Conservation (phyloP, 2,888 invertebrate species). For the Steromphala cineraria region DNA sequence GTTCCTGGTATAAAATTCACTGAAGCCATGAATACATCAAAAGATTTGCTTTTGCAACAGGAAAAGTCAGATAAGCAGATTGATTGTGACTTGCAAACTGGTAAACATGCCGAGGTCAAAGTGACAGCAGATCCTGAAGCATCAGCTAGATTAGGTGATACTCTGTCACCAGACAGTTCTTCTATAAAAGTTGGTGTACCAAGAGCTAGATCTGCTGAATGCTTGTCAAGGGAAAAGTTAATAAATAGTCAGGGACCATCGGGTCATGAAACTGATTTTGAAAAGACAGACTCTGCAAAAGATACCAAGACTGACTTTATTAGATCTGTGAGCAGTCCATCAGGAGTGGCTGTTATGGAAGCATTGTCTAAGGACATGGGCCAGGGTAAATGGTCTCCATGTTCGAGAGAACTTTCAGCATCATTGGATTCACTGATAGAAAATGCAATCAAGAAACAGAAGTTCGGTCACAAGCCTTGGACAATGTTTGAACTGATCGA, state of each 20-base stretch:
- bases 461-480: constrained; percentile 44
- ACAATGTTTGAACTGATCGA: constrained; percentile 60
- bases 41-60: neutral
- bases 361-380: neutral
- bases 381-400: constrained; percentile 36
- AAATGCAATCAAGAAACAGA: constrained; percentile 45
- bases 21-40: neutral
- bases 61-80: too few species aligned
- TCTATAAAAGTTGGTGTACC: neutral
- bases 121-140: too few species aligned
- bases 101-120: too few species aligned
- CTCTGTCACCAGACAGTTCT: too few species aligned
- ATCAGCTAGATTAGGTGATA: too few species aligned
- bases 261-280: neutral
- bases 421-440: constrained; percentile 60
- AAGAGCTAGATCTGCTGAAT: neutral
- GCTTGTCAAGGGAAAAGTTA: neutral
- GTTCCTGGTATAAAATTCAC: neutral
- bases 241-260: neutral
- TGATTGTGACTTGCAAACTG: too few species aligned
- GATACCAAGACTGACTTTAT: neutral
- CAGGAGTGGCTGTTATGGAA: neutral
- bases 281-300: neutral
- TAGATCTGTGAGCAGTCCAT: neutral
- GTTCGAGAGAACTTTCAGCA: constrained; percentile 57